phyloP scores from a whole-genome alignment of 2,888 invertebrate species.

The Willowsia nigromaculata region DNA sequence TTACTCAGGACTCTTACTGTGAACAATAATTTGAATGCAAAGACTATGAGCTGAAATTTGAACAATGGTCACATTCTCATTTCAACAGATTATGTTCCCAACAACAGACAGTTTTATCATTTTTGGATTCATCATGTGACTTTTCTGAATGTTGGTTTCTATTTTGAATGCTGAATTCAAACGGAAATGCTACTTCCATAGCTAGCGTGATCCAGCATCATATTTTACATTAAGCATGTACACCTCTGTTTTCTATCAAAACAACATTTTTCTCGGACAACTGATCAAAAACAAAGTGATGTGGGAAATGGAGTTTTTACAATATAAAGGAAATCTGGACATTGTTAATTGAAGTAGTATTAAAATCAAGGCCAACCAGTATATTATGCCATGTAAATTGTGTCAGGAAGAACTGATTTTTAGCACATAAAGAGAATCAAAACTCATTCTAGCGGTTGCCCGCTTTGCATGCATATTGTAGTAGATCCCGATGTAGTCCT shows the following conservation, averaged over 20 bases:
- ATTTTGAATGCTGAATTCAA: too few species aligned
- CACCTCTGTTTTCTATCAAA: neutral
- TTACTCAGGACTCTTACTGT: too few species aligned
- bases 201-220: neutral
- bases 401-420: neutral
- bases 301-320: neutral
- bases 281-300: neutral
- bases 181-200: too few species aligned
- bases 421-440: neutral
- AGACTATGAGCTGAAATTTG: too few species aligned
- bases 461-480: too few species aligned
- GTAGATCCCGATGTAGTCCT: too few species aligned
- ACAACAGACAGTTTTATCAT: too few species aligned
- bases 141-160: too few species aligned
- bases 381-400: neutral
- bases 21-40: too few species aligned
- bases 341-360: conserved; percentile 2
- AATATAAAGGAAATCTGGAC: neutral
- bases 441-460: neutral
- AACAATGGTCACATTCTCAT: too few species aligned
- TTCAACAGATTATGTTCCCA: too few species aligned
- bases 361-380: conserved; percentile 31
- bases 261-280: neutral
- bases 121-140: too few species aligned
- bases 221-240: neutral